Percentiles rank a stretch among this genome's conserved stretches.
phyloP scores from a whole-genome alignment of 2,797 vertebrate species.

The Urocyon cinereoargenteus region DNA sequence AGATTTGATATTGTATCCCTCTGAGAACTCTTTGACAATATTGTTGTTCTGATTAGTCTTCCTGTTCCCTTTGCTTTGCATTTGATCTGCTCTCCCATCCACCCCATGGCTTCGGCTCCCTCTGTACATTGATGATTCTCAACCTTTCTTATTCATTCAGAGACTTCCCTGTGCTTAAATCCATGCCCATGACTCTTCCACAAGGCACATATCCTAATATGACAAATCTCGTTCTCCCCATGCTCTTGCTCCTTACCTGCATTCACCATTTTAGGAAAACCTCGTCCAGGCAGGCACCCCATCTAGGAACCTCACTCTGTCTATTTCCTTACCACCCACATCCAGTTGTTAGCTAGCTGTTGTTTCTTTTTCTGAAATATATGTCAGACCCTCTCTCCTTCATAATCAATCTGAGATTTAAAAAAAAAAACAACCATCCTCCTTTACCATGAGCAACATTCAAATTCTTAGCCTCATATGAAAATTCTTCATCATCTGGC shows the following conservation, averaged over 20 bases:
- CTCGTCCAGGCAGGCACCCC: fast-evolving
- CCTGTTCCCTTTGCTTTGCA: not conserved
- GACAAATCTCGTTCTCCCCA: not conserved
- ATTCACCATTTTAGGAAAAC: not conserved
- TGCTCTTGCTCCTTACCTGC: fast-evolving
- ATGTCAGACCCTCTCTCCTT: not conserved
- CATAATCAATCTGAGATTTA: not conserved
- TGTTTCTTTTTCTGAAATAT: not conserved
- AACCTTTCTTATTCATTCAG: not conserved
- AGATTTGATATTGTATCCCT: not conserved
- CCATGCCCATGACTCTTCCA: not conserved
- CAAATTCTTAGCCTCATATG: not conserved
- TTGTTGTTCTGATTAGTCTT: not conserved
- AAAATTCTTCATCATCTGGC: not conserved
- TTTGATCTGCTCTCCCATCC: not conserved
- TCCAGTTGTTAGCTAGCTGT: not conserved
- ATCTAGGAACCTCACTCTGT: not conserved
- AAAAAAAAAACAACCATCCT: not conserved
- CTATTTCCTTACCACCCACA: not conserved
- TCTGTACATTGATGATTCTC: not conserved
- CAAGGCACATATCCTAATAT: fast-evolving
- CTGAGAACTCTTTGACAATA: not conserved
- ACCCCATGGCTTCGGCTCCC: not conserved
- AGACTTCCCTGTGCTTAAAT: not conserved
- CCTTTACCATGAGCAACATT: not conserved